Percentiles rank a stretch among this genome's conserved stretches.
Evolutionary conservation across 2,113 vertebrate genomes (phyloP).

Genomic region (Himantopus leucocephalus): DNA sequence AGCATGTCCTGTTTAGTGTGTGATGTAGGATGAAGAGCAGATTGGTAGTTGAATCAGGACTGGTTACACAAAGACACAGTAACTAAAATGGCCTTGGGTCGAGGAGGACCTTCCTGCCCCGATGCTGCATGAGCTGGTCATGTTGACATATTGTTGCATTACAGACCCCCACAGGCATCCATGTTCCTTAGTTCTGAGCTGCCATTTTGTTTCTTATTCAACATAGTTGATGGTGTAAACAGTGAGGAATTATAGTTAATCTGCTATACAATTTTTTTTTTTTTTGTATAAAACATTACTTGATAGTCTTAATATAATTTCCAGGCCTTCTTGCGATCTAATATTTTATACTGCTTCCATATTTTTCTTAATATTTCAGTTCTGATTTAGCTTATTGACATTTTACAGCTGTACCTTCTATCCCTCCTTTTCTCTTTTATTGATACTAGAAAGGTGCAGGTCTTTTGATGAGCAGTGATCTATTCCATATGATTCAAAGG

Average conservation of each 20-base stretch:
- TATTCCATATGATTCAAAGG: not conserved
- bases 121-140: rapidly evolving
- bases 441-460: not conserved
- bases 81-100: not conserved
- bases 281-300: not conserved
- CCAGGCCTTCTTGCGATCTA: not conserved
- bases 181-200: not conserved
- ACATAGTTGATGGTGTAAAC: not conserved
- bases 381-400: not conserved
- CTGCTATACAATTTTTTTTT: not conserved
- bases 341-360: not conserved
- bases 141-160: not conserved
- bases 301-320: not conserved
- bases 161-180: not conserved
- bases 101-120: not conserved
- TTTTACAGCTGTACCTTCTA: not conserved
- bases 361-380: not conserved
- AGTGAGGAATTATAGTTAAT: not conserved
- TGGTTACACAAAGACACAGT: not conserved
- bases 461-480: not conserved
- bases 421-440: not conserved
- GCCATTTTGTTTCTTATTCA: not conserved
- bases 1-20: not conserved
- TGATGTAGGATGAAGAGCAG: not conserved
- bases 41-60: not conserved